Evolutionary conservation across 1,140 invertebrate genomes (phyloP).

Genomic region (Pristionchus pacificus): DNA sequence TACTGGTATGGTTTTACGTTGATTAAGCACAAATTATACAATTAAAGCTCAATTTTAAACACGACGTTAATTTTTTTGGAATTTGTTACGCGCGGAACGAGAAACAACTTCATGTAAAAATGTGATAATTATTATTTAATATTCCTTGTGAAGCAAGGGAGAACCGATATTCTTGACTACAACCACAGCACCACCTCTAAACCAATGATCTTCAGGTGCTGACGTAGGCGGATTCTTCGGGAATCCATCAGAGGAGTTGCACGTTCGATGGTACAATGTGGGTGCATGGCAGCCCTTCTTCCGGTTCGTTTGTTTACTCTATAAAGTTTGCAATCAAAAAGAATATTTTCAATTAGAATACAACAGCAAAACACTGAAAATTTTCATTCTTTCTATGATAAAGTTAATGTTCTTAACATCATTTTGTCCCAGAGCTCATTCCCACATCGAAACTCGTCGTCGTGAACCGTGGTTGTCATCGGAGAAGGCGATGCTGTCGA

Average conservation of each 20-base stretch:
- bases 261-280: conserved; percentile 90
- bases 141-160: no score
- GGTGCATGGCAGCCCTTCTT: conserved; percentile 73
- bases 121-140: no score
- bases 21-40: no score
- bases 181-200: background rate
- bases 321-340: no score
- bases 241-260: conserved; percentile 84
- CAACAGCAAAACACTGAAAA: no score
- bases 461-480: conserved; percentile 92
- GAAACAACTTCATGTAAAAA: no score
- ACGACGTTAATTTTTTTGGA: no score
- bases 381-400: conserved; percentile 8
- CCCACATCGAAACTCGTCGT: conserved; percentile 87
- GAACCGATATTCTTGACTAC: background rate
- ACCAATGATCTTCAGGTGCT: conserved; percentile 66
- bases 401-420: background rate
- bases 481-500: conserved; percentile 70
- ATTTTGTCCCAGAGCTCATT: conserved; percentile 68
- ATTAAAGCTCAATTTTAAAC: no score
- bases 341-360: no score
- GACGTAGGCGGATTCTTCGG: conserved; percentile 98
- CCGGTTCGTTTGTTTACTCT: no score
- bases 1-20: no score
- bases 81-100: no score